Conservation (phyloP, 2,113 vertebrate species). For the Alces alces region DNA sequence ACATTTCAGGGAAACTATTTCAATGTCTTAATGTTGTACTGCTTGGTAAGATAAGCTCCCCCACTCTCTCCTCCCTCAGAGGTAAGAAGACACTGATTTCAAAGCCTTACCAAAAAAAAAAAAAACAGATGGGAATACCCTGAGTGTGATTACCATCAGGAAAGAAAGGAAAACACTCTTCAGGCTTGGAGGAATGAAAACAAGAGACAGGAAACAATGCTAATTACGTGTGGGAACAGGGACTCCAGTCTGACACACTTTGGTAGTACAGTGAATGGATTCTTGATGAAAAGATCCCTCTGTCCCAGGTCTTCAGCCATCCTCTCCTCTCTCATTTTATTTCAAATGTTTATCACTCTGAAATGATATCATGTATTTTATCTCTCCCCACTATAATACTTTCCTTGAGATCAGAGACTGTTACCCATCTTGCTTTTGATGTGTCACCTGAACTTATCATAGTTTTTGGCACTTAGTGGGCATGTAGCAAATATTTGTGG, state of each 20-base stretch:
- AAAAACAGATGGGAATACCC: background rate
- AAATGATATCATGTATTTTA: background rate
- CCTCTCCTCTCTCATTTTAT: background rate
- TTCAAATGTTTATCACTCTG: background rate
- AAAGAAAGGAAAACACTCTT: background rate
- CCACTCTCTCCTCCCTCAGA: background rate
- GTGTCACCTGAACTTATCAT: background rate
- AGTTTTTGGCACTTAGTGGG: background rate
- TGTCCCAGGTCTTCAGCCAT: background rate
- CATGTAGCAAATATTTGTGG: background rate
- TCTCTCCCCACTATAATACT: background rate
- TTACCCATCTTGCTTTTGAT: background rate
- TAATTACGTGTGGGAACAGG: fast-evolving
- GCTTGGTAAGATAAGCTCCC: background rate
- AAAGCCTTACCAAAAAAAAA: background rate
- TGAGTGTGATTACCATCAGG: background rate
- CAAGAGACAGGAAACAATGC: background rate
- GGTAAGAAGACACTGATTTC: background rate
- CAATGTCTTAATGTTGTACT: background rate
- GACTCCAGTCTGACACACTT: background rate
- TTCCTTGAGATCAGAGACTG: background rate
- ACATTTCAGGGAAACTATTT: conserved; percentile 2
- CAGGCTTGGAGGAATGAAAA: background rate
- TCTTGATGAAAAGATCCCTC: background rate
- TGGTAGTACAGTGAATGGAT: background rate